phyloP scores from a whole-genome alignment of 2,888 invertebrate genomes.

The Limnephilus lunatus region DNA sequence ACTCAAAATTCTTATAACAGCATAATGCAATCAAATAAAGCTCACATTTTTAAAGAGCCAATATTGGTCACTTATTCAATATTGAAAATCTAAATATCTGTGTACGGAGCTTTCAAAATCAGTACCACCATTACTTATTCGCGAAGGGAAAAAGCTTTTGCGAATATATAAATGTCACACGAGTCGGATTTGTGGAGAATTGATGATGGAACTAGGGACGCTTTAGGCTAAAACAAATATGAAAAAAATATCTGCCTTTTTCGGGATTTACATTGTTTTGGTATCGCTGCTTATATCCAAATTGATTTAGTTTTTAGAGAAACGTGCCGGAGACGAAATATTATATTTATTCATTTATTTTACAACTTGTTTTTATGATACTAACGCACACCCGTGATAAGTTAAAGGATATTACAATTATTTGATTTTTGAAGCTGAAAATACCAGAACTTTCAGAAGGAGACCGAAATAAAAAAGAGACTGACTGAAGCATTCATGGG shows the following conservation, averaged over 20 bases:
- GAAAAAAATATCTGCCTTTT: conserved; percentile 9
- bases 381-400: not conserved
- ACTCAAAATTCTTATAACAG: too few species aligned
- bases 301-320: conserved; percentile 10
- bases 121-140: not conserved
- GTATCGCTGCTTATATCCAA: conserved; percentile 24
- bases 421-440: too few species aligned
- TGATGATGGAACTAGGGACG: conserved; percentile 33
- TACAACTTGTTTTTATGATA: not conserved
- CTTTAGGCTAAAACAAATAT: conserved; percentile 26
- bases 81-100: not conserved
- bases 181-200: conserved; percentile 35
- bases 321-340: not conserved
- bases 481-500: too few species aligned
- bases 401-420: not conserved
- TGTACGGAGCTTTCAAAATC: not conserved
- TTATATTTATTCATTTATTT: not conserved
- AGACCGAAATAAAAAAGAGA: too few species aligned
- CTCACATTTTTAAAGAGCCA: not conserved
- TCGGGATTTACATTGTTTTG: conserved; percentile 26
- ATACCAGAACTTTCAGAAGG: too few species aligned
- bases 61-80: not conserved
- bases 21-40: not conserved
- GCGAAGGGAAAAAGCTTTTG: conserved; percentile 5
- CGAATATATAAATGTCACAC: conserved; percentile 39